Conservation (phyloP, 2,888 invertebrate species). For the Cataglyphis livida region DNA sequence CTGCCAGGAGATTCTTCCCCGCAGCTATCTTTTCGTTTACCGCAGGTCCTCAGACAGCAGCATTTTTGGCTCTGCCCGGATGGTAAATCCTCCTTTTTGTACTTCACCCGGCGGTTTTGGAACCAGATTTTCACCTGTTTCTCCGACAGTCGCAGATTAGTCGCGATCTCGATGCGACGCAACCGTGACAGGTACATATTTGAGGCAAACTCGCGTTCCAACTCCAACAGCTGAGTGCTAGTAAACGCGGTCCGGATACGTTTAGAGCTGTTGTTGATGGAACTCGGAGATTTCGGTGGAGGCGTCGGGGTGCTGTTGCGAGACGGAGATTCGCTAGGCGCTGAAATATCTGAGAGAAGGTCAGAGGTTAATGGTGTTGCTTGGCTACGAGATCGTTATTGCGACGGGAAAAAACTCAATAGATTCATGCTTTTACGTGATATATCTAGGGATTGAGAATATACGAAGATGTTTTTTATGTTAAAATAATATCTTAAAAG, state of each 20-base stretch:
- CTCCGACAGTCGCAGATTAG: conserved; percentile 94
- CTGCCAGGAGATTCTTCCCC: conserved; percentile 48
- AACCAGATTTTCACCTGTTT: conserved; percentile 99
- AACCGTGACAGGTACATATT: conserved; percentile 97
- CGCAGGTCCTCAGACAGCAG: conserved; percentile 86
- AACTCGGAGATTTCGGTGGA: conserved; percentile 86
- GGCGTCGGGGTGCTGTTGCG: conserved; percentile 82
- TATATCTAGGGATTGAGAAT: background rate
- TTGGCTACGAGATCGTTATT: conserved; percentile 18
- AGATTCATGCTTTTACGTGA: conserved; percentile 14
- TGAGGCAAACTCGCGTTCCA: conserved; percentile 92
- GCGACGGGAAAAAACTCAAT: conserved; percentile 18
- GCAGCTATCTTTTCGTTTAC: conserved; percentile 81
- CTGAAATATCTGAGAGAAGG: conserved; percentile 78
- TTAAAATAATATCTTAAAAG: conserved; percentile 5
- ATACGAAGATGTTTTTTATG: background rate
- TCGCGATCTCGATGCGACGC: conserved; percentile 97
- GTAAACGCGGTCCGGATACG: conserved; percentile 97
- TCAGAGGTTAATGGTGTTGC: conserved; percentile 41
- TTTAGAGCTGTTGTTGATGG: conserved; percentile 90
- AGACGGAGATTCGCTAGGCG: conserved; percentile 86
- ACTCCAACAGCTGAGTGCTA: conserved; percentile 94
- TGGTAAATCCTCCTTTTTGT: conserved; percentile 95
- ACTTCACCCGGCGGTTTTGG: conserved; percentile 96
- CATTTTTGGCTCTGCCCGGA: conserved; percentile 85